Base-by-base conservation (phyloP, 2,888 invertebrate genomes). In the Nudaria mundana region DNA sequence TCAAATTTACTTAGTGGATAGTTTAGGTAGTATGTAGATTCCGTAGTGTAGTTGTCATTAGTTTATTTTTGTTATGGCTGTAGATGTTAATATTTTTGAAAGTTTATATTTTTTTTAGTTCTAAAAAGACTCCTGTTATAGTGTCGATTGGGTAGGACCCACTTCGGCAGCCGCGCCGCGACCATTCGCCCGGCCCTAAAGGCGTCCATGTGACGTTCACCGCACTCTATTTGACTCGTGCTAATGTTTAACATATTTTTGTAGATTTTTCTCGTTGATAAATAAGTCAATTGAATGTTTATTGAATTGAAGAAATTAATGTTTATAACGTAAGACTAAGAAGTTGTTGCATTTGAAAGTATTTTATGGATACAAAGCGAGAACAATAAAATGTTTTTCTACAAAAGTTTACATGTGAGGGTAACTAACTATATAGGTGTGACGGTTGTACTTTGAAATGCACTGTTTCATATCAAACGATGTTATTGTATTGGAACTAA, bases 311-410 rank as follows among this genome's bases (percentile, higher is more conserved):
- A 69, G 73, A 78, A 83, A 78, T 58, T 71, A 81, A 85, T 82
- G 82, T 86, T 84, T 84, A 85, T 84, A 82, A 80, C 77, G 61
- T 86, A 86, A 85, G 84, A 82, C 75, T 86, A 86, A 85, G 84
- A 81, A 81, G 82, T 88, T 88, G 86, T 88, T 87, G 87, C 87
- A 88, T 88, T 87, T 87, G 81, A 85, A 86, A 83, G 87, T 86
- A 85, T 86, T 85, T 85, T 86, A 83, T 81, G 83, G 71, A 85
- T 85, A 84, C 84, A 81, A 83, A 84, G 78, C 84, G 84, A 86
- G 86, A 86, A 85, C 86, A 86, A 86, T 86, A 84, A 85, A 79
- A 79, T 79, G 83, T 85, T 87, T 87, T 87, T 85, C 78, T 85
- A 86, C 78, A 81, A 85, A 86, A 73, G 76, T 87, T 85, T 86